Evolutionary conservation across 2,797 vertebrate genomes (phyloP), one percentile per base, ranked within the genome.

Genomic region (Fistularia commersonii): DNA sequence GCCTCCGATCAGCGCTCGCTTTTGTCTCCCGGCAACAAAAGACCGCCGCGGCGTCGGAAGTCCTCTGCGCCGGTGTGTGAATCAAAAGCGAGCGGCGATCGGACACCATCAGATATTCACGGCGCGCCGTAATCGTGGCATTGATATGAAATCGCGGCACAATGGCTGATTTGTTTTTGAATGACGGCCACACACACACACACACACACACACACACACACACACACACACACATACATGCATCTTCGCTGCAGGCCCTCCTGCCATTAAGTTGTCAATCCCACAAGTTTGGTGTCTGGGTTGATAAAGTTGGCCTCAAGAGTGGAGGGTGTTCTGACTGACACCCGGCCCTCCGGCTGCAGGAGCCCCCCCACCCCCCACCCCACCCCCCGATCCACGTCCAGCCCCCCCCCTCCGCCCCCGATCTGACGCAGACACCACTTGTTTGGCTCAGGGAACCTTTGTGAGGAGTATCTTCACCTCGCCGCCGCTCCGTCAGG

Each of bases 21-120:
- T 85, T 91, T 91, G 90, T 92, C 79, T 80, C 66, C 54, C 39
- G 1, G 31, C 68, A 92, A n/a, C 87, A 90, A 92, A 89, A 82
- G 85, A 75, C 77, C 80, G 72, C 79, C 83, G 69, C 83, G 76
- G 71, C 80, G 80, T 84, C 80, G 82, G 79, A 86, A 87, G 81
- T 85, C 74, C 52, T 72, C 76, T 51, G 64, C 79, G 81, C 83
- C 80, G 60, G 70, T 72, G 70, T 65, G 57, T 64, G 56, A 84
- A 75, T 79, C 73, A 65, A 78, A 82, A 59, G 67, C 73, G 42
- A 45, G 66, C 65, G 15, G 72, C 80, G 81, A 87, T 85, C 84
- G 74, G 65, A 74, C 61, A 32, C 53, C 33, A 56, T 57, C 68
- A 63, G 56, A 58, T 48, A 64, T 54, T 74, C 68, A 79, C 54